These are phyloP conservation scores for Habropoda laboriosa DNA, from an alignment of 1,140 invertebrate species.

Conservation along the genomic window DNA sequence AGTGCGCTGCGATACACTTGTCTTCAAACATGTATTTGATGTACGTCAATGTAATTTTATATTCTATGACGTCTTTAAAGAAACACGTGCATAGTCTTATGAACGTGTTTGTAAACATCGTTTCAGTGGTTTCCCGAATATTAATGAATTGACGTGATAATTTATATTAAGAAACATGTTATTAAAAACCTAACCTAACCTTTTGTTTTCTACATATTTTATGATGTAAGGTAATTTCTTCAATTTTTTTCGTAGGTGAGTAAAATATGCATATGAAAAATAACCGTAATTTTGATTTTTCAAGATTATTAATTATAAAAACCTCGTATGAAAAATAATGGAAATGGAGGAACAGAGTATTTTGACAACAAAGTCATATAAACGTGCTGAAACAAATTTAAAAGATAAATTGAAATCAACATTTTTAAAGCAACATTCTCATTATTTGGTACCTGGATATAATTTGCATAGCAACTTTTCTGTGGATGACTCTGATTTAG, in stretches of 20 bases:
- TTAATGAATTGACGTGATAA: not conserved
- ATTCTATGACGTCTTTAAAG: not conserved
- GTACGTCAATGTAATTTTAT: not conserved
- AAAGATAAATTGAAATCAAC: constrained; percentile 55
- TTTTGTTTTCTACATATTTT: not conserved
- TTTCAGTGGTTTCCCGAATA: not conserved
- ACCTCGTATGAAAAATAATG: not conserved
- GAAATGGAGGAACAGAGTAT: constrained; percentile 18
- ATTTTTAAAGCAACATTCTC: constrained; percentile 59
- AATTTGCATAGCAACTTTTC: constrained; percentile 63
- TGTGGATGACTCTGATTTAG: constrained; percentile 60
- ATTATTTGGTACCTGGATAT: constrained; percentile 68
- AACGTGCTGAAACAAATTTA: constrained; percentile 60
- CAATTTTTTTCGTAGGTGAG: not conserved
- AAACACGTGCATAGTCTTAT: not conserved
- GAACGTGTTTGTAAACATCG: not conserved
- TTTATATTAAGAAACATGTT: not conserved
- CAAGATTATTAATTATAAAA: not conserved
- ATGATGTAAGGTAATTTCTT: not conserved
- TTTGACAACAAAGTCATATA: constrained; percentile 63
- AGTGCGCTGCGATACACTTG: not conserved
- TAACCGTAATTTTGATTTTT: not conserved
- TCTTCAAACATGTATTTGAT: not conserved
- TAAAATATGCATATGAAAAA: not conserved
- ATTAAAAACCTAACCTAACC: not conserved